Base-by-base conservation (phyloP, 2,797 vertebrate species). In the Channallabes apus region DNA sequence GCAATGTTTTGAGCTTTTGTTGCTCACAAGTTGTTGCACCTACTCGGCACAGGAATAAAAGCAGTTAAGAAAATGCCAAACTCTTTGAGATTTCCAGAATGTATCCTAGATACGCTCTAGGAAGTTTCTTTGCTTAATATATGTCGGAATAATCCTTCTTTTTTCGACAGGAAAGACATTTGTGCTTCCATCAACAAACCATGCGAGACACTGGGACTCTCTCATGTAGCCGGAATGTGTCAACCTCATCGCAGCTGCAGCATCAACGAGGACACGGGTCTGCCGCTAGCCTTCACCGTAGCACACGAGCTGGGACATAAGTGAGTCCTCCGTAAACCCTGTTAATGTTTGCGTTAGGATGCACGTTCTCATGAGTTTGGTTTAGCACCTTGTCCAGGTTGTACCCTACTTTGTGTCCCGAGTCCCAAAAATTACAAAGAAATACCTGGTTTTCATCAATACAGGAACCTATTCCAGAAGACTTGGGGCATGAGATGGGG, bases 261-360 rank as follows among this genome's bases (percentile, higher is more conserved):
- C 90, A 95, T 99, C 86, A 99, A 94, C 0, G 98, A 99, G 91
- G 98, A 99, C 93, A 98, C 98, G 0, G 98, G 98, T 1, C 95
- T 99, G 72, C 97, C 98, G 0, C 80, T 99, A 87, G 98, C 98
- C 80, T 98, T 98, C 95, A 99, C 98, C 0, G 94, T 99, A 27
- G 97, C 98, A 24, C 98, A 99, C 0, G 98, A 99, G 90, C 95
- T 99, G 0, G 98, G 98, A 85, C 98, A 99, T 96, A 99, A 98
- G 98, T 99, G 96, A 91, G 95, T 54, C 17, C 32, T 59, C 20
- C 20, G 24, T 1, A 56, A 1, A 68, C 54, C 69, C 32, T 41
- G 20, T 5, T 59, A 15, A 41, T 75, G 51, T 9, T 56, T 29
- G n/a, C 3, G n/a, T 56, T 29, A 71, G 35, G 68, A 71, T 41